Evolutionary conservation across 2,797 vertebrate genomes (phyloP).

Genomic region (Arnoldichthys spilopterus): DNA sequence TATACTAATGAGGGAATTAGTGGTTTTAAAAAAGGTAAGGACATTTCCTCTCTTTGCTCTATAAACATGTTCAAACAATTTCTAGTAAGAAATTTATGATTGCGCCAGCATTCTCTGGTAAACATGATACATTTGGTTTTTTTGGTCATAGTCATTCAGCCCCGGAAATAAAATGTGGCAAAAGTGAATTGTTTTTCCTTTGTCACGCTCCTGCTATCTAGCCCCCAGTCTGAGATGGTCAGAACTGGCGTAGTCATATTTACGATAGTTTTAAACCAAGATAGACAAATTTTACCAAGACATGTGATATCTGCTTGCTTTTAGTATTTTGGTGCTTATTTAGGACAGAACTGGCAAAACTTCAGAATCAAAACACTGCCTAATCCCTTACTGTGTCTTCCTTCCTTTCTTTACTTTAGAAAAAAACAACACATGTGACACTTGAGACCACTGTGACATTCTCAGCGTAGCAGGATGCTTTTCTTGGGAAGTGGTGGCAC

Average conservation of each 20-base stretch:
- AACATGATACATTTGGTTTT: neutral
- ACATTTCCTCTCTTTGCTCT: neutral
- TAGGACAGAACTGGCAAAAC: neutral
- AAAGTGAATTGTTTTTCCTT: neutral
- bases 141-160: neutral
- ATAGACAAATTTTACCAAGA: neutral
- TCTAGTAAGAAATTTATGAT: neutral
- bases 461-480: conserved; percentile 1
- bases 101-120: neutral
- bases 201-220: too few relatives aligned
- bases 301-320: neutral
- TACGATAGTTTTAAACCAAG: neutral
- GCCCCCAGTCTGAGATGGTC: neutral
- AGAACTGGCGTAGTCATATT: neutral
- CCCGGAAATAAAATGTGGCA: neutral
- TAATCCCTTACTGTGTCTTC: neutral
- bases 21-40: neutral
- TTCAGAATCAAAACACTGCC: neutral
- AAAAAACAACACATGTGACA: neutral
- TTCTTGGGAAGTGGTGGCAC: neutral
- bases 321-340: neutral
- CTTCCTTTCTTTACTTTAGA: neutral
- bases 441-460: neutral
- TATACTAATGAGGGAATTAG: neutral
- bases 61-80: neutral